A percentile compares a stretch with the other conserved stretches of the same genome.
These are phyloP conservation scores for Odontamblyopus lacepedii DNA, from an alignment of 2,797 vertebrate genomes.

Conservation along the genomic window DNA sequence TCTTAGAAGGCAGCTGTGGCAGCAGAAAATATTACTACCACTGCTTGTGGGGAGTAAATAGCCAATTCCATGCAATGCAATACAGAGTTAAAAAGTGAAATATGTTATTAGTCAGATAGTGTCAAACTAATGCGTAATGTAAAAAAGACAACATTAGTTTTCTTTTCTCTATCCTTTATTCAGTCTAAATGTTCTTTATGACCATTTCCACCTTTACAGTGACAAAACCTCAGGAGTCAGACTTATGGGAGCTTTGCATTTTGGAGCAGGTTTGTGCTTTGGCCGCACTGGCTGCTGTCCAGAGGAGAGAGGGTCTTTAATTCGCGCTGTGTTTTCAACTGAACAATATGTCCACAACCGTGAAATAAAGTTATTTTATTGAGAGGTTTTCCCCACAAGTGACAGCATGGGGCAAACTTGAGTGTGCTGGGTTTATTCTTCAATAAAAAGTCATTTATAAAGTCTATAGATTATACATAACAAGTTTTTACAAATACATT, in stretches of 20 bases:
- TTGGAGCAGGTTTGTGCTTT: conserved; percentile 59
- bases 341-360: conserved; percentile 36
- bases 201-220: conserved; percentile 41
- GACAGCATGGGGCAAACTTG: conserved; percentile 51
- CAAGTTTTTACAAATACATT: conserved; percentile 68
- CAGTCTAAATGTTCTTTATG: conserved; percentile 35
- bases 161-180: conserved; percentile 52
- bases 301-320: conserved; percentile 50
- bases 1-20: background rate
- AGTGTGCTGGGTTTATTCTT: conserved; percentile 49
- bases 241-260: conserved; percentile 9
- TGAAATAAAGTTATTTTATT: conserved; percentile 32
- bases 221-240: conserved; percentile 38
- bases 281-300: conserved; percentile 55
- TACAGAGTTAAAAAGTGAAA: background rate
- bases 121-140: conserved; percentile 22
- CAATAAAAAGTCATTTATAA: conserved; percentile 60
- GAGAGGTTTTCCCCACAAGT: conserved; percentile 50
- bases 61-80: background rate
- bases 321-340: conserved; percentile 48
- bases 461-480: conserved; percentile 66
- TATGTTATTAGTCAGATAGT: background rate
- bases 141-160: conserved; percentile 38
- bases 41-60: background rate
- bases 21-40: background rate